phyloP scores from a whole-genome alignment of 2,888 invertebrate species.

The Synanthedon vespiformis region DNA sequence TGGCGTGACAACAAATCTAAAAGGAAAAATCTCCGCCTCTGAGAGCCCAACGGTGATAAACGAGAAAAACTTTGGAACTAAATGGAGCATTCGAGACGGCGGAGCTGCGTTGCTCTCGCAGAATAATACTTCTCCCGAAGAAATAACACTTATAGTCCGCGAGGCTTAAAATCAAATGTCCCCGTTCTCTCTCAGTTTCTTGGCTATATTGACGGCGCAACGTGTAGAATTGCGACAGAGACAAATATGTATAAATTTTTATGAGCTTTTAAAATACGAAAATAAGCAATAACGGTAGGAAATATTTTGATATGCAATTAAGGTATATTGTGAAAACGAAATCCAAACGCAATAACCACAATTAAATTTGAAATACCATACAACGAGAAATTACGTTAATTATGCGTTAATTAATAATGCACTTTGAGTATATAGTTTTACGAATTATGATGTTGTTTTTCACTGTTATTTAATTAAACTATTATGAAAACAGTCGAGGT shows the following conservation, averaged over 20 bases:
- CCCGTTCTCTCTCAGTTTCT: conserved; percentile 48
- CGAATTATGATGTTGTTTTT: too few relatives aligned
- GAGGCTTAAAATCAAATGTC: conserved; percentile 71
- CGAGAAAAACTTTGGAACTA: conserved; percentile 71
- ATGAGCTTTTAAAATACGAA: conserved; percentile 8
- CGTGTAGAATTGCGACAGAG: conserved; percentile 42
- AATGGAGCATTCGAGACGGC: conserved; percentile 70
- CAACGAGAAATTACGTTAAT: too few relatives aligned
- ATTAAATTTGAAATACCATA: too few relatives aligned
- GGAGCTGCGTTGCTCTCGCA: conserved; percentile 63
- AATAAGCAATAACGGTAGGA: conserved; percentile 7
- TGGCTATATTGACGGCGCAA: conserved; percentile 37
- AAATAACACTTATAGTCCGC: conserved; percentile 70
- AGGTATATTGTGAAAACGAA: neutral
- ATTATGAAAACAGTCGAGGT: too few relatives aligned
- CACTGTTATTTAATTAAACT: too few relatives aligned
- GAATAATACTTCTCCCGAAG: conserved; percentile 68
- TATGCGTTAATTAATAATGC: too few relatives aligned
- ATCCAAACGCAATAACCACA: conserved; percentile 1
- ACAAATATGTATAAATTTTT: conserved; percentile 32
- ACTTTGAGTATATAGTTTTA: too few relatives aligned
- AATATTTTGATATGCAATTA: conserved; percentile 3
- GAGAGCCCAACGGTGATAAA: conserved; percentile 70
- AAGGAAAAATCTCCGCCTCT: conserved; percentile 69
- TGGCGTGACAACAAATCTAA: conserved; percentile 72